Evolutionary conservation across 2,113 vertebrate species (phyloP).

Genomic region (Chelonoidis abingdonii): DNA sequence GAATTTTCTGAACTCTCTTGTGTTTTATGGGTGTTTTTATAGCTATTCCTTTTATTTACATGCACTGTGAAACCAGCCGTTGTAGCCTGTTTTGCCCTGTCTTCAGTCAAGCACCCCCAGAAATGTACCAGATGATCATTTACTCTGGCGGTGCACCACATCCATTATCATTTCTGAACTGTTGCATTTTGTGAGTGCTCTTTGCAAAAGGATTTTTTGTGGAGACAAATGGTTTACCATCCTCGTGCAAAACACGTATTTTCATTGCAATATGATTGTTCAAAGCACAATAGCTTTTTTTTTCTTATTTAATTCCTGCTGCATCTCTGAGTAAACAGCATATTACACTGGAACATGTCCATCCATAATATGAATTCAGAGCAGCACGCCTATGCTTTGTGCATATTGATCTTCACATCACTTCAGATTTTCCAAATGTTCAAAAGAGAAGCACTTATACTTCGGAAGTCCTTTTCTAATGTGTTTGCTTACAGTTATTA

Average conservation of each 20-base stretch:
- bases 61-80: background rate
- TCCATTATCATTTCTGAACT: rapidly evolving
- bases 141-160: background rate
- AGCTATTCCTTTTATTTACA: background rate
- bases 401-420: background rate
- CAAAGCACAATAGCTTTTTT: background rate
- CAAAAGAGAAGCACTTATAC: background rate
- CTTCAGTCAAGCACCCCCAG: background rate
- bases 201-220: background rate
- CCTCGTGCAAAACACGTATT: background rate
- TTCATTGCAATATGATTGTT: rapidly evolving
- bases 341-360: rapidly evolving
- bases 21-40: background rate
- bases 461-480: background rate
- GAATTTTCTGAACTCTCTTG: too few relatives aligned
- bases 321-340: background rate
- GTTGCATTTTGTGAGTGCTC: background rate
- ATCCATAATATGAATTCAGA: background rate
- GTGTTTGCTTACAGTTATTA: background rate
- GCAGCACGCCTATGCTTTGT: background rate
- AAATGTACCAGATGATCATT: background rate
- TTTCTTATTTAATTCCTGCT: background rate
- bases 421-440: background rate
- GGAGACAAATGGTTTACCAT: background rate
- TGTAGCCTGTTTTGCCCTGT: background rate